phyloP scores from a whole-genome alignment of 2,888 invertebrate genomes.

The Lingula anatina region DNA sequence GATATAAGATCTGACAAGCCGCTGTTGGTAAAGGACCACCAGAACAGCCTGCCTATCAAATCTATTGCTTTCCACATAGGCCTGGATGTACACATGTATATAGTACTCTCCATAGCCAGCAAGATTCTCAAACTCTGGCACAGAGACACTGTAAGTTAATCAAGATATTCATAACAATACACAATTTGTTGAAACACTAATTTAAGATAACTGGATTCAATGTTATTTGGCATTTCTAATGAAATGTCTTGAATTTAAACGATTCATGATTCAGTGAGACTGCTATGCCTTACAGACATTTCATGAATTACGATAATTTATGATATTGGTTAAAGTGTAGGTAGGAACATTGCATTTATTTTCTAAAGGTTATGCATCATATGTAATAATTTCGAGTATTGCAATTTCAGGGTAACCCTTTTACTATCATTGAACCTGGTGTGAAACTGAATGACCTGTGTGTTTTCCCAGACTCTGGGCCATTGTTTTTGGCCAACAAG shows the following conservation, averaged over 20 bases:
- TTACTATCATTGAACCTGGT: conserved; percentile 79
- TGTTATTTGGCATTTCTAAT: background rate
- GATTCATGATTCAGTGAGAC: background rate
- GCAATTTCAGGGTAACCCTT: conserved; percentile 69
- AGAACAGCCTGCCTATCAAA: conserved; percentile 87
- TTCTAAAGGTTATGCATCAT: too few relatives aligned
- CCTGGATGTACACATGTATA: conserved; percentile 39
- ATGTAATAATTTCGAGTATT: conserved; percentile 1
- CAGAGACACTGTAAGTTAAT: conserved; percentile 63
- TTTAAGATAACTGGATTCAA: too few relatives aligned
- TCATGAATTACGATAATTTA: too few relatives aligned
- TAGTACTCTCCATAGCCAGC: conserved; percentile 46
- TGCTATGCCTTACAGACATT: too few relatives aligned
- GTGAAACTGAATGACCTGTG: conserved; percentile 80
- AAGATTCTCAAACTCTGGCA: conserved; percentile 51
- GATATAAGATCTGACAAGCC: conserved; percentile 91
- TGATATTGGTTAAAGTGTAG: too few relatives aligned
- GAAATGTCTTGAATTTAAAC: background rate
- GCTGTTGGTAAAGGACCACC: conserved; percentile 85
- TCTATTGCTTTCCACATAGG: conserved; percentile 73
- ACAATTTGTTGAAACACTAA: too few relatives aligned
- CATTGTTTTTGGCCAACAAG: conserved; percentile 93
- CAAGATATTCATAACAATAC: too few relatives aligned
- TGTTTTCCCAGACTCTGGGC: conserved; percentile 78
- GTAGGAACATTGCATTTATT: too few relatives aligned